phyloP scores from a whole-genome alignment of 2,113 vertebrate genomes.

The Bos javanicus region DNA sequence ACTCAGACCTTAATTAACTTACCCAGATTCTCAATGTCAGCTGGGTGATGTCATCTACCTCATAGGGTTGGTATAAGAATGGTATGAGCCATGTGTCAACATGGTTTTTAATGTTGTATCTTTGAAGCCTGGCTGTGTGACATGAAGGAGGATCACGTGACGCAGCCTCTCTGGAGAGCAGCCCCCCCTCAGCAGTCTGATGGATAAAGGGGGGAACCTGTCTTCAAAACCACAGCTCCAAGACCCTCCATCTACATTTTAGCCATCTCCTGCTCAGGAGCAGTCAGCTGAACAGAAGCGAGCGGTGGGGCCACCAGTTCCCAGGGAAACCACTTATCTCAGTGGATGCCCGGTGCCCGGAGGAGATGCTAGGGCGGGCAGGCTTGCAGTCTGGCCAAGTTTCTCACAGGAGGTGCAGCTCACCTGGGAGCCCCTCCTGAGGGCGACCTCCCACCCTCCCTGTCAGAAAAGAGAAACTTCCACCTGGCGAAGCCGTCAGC shows the following conservation, averaged over 20 bases:
- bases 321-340: not conserved
- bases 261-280: not conserved
- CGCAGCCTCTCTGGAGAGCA: not conserved
- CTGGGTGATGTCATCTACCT: not conserved
- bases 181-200: not conserved
- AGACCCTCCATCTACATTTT: not conserved
- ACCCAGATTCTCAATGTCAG: not conserved
- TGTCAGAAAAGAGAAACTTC: not conserved
- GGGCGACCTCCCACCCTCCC: not conserved
- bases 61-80: not conserved
- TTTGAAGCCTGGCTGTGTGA: not conserved
- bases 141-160: not conserved
- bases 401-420: not conserved
- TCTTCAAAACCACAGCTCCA: not conserved
- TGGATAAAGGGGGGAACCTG: not conserved
- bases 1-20: not conserved
- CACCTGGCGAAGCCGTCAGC: not conserved
- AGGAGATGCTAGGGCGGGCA: not conserved
- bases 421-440: not conserved
- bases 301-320: not conserved
- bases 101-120: not conserved
- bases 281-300: not conserved
- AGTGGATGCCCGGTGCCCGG: accelerated
- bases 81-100: not conserved
- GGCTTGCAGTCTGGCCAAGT: not conserved